These are phyloP conservation scores for Metaphire vulgaris DNA, from an alignment of 1,140 invertebrate genomes.

Conservation along the genomic window DNA sequence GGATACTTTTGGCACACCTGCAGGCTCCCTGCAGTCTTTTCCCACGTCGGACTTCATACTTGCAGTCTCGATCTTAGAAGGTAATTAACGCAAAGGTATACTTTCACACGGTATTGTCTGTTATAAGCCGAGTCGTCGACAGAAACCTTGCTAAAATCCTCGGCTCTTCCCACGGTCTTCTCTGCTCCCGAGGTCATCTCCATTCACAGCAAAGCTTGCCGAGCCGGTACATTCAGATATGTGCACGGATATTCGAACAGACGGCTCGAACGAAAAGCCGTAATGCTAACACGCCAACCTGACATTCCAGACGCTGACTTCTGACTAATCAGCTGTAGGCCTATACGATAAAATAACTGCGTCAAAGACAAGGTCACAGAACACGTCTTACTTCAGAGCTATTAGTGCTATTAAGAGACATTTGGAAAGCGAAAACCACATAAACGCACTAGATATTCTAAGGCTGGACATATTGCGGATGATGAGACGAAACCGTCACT, in stretches of 20 bases:
- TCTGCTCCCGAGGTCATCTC: neutral
- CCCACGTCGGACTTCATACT: too few species aligned
- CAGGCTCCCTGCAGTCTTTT: too few species aligned
- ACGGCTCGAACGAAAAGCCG: neutral
- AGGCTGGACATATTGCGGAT: too few species aligned
- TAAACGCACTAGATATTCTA: too few species aligned
- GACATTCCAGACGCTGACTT: neutral
- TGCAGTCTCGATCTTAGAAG: too few species aligned
- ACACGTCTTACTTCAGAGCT: neutral
- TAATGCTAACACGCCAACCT: neutral
- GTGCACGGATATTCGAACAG: neutral
- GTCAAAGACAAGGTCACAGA: neutral
- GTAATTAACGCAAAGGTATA: too few species aligned
- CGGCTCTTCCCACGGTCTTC: neutral
- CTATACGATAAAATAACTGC: neutral
- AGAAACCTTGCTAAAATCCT: neutral
- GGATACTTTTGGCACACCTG: too few species aligned
- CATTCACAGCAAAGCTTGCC: neutral
- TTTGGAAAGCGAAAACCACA: too few species aligned
- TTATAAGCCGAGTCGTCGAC: neutral
- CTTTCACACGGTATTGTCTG: slow-evolving; percentile 2
- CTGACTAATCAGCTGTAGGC: neutral
- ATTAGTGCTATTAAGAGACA: too few species aligned
- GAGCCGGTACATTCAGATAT: neutral
- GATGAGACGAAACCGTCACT: too few species aligned